phyloP scores from a whole-genome alignment of 1,140 invertebrate species.

The Cydia strobilella region DNA sequence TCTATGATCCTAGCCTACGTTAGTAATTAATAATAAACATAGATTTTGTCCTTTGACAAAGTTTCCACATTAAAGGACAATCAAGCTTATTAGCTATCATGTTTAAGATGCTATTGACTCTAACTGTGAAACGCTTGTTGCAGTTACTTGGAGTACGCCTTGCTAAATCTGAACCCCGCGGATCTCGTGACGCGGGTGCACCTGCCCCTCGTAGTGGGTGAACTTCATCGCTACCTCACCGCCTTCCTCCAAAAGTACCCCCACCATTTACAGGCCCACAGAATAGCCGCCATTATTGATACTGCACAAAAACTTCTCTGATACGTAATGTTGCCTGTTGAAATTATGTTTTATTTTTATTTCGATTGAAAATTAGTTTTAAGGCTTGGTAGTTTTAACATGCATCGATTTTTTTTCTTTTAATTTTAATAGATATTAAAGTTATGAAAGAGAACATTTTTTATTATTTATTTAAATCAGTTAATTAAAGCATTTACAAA shows the following conservation, averaged over 20 bases:
- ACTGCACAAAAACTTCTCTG: constrained; percentile 81
- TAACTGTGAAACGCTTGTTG: constrained; percentile 46
- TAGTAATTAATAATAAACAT: too few relatives aligned
- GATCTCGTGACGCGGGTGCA: constrained; percentile 89
- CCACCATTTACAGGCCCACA: constrained; percentile 83
- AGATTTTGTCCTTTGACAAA: too few relatives aligned
- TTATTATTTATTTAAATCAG: not conserved
- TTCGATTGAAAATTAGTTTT: not conserved
- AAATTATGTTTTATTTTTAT: constrained; percentile 15
- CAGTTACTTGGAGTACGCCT: constrained; percentile 93
- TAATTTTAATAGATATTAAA: constrained; percentile 27
- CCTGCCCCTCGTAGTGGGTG: constrained; percentile 87
- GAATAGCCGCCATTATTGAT: constrained; percentile 89
- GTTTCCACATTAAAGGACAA: too few relatives aligned
- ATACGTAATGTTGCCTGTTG: constrained; percentile 3
- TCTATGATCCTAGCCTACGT: too few relatives aligned
- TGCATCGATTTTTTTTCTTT: constrained; percentile 23
- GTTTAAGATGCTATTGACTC: too few relatives aligned
- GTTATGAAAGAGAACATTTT: constrained; percentile 19
- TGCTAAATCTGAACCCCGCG: constrained; percentile 87
- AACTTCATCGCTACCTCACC: constrained; percentile 86
- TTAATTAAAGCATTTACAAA: too few relatives aligned
- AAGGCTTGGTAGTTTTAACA: constrained; percentile 5
- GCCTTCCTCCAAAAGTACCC: constrained; percentile 86
- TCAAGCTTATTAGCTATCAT: too few relatives aligned